Conservation (phyloP, 1,140 invertebrate species). For the Eupeodes corollae region DNA sequence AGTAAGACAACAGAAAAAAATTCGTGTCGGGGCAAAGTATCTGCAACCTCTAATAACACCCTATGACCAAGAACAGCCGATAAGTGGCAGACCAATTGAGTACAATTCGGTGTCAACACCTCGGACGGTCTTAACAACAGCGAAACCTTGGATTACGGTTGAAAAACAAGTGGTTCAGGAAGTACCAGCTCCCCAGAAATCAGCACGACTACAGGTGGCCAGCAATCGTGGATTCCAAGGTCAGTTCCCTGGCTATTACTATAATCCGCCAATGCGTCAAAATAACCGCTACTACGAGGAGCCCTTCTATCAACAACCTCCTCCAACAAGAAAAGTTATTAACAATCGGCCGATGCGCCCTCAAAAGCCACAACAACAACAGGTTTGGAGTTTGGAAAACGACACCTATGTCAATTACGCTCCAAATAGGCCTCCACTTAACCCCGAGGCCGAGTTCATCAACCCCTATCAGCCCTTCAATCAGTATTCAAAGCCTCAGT, state of each 20-base stretch:
- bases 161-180: conserved; percentile 5
- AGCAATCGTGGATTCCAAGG: background rate
- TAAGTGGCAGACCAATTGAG: conserved; percentile 6
- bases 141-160: conserved; percentile 10
- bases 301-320: conserved; percentile 15
- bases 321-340: conserved; percentile 1
- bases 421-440: conserved; percentile 44
- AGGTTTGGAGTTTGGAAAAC: conserved; percentile 40
- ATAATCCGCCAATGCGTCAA: conserved; percentile 12
- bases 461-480: conserved; percentile 11
- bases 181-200: conserved; percentile 14
- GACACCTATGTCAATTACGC: conserved; percentile 54
- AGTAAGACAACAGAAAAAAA: conserved; percentile 1
- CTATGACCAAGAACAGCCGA: background rate
- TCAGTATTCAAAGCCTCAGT: conserved; percentile 20
- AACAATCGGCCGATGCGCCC: conserved; percentile 30
- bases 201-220: conserved; percentile 18
- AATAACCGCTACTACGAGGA: conserved; percentile 27
- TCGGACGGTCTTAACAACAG: conserved; percentile 8
- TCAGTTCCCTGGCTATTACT: conserved; percentile 9
- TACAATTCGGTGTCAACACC: conserved; percentile 7
- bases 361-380: conserved; percentile 31
- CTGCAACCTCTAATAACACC: background rate
- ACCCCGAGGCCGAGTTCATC: conserved; percentile 58
- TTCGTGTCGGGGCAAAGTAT: conserved; percentile 7